A percentile compares a stretch with the other conserved stretches of the same genome.
Evolutionary conservation across 2,888 invertebrate species (phyloP).

Genomic region (Masnerella sp.): DNA sequence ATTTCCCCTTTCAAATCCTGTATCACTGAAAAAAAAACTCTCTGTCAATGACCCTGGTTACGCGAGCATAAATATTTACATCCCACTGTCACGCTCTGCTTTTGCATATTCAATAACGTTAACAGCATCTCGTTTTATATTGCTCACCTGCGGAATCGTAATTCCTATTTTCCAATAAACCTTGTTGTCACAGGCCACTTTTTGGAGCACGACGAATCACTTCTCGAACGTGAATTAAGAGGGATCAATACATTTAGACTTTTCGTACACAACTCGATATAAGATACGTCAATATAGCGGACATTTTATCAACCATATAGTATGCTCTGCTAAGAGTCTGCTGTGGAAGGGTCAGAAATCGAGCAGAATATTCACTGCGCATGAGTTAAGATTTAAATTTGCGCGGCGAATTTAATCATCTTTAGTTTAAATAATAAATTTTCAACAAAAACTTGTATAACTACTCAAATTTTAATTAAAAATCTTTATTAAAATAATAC

Average conservation of each 20-base stretch:
- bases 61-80: conserved; percentile 12
- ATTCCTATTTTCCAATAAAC: conserved; percentile 5
- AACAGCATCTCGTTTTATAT: conserved; percentile 3
- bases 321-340: conserved; percentile 13
- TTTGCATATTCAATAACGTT: conserved; percentile 2
- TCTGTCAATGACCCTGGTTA: too few relatives aligned
- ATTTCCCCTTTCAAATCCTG: too few relatives aligned
- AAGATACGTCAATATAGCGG: conserved; percentile 38
- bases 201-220: background rate
- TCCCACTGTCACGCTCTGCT: background rate
- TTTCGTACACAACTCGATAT: conserved; percentile 15
- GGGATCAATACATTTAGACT: conserved; percentile 8
- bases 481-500: too few relatives aligned
- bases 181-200: background rate
- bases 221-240: conserved; percentile 5
- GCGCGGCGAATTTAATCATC: conserved; percentile 14
- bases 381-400: conserved; percentile 16
- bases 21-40: too few relatives aligned
- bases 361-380: conserved; percentile 6
- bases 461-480: too few relatives aligned
- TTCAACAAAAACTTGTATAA: too few relatives aligned
- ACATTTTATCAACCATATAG: conserved; percentile 29
- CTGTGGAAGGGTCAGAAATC: conserved; percentile 9
- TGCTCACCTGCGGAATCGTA: too few relatives aligned
- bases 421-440: too few relatives aligned